Base-by-base conservation (phyloP, 2,888 invertebrate species). In the Drosophila fulvimacula region DNA sequence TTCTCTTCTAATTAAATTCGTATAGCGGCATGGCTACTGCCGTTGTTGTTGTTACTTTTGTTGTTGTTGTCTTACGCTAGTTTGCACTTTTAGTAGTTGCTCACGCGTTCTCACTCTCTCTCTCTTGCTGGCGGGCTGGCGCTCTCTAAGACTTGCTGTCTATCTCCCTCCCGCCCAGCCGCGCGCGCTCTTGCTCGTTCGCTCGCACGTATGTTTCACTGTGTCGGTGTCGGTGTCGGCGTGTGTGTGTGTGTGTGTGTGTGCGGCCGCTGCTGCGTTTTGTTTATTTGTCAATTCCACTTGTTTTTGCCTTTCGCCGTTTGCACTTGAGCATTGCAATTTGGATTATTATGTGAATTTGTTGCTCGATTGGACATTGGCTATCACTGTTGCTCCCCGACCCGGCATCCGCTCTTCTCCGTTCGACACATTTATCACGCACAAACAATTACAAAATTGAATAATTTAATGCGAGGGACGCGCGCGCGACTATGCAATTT, bases 221-320 rank as follows among this genome's bases (percentile, higher is more conserved):
- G n/a, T 42, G 24, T 19, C 46, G 19, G 13, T 57, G 34, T 39
- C 13, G 32, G 68, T 59, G 41, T 36, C 41, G 41, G 19, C 41
- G 30, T 39, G 15, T 13, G 27, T 42, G 36, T 24, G 46, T 58
- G 58, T 39, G 19, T 41, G 36, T 70, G 24, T 53, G 27, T 60
- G 53, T 59, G 60, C 19, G 42, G 49, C 61, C 51, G 52, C 64
- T 52, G 55, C 69, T 71, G 74, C 79, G 80, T 82, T 83, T 88
- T 84, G 88, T 84, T 84, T 84, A 86, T 84, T 84, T 88, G 88
- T 76, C 78, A 67, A 62, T 82, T 85, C 61, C 88, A 83, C 83
- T 83, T 88, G 82, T 77, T 88, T 82, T 75, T 66, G 69, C 60
- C 73, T 56, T 74, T 87, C 73, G 80, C 77, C 69, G 69, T 74